Percentiles rank a stretch among this genome's conserved stretches.
phyloP scores from a whole-genome alignment of 2,888 invertebrate species.

The Zaprionus bogoriensis region DNA sequence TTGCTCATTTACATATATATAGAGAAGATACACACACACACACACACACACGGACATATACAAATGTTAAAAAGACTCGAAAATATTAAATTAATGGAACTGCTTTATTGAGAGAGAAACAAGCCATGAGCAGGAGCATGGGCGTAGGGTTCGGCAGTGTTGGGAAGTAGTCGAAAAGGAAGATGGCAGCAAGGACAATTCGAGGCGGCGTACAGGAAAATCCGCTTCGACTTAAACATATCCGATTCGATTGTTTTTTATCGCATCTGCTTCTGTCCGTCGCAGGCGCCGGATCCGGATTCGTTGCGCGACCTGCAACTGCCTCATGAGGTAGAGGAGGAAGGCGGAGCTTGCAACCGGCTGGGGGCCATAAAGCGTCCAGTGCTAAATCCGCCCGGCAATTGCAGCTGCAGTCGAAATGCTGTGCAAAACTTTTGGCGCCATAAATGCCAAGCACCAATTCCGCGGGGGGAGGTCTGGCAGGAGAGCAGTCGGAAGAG shows the following conservation, averaged over 20 bases:
- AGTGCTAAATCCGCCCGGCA: constrained; percentile 65
- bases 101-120: constrained; percentile 4
- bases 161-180: background rate
- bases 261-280: constrained; percentile 39
- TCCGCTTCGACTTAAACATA: constrained; percentile 67
- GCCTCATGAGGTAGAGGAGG: background rate
- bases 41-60: background rate
- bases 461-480: constrained; percentile 31
- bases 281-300: background rate
- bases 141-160: background rate
- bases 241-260: constrained; percentile 64
- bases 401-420: constrained; percentile 50
- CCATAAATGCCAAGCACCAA: constrained; percentile 73
- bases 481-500: background rate
- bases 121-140: too few relatives aligned
- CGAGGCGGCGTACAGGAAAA: constrained; percentile 27
- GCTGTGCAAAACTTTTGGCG: constrained; percentile 56
- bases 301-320: background rate
- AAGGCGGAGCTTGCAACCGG: constrained; percentile 9
- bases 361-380: constrained; percentile 63
- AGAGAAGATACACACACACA: background rate
- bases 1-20: background rate
- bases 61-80: constrained; percentile 16
- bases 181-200: background rate
- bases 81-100: constrained; percentile 23